These are phyloP conservation scores for Carcharodon carcharias DNA, from an alignment of 2,797 vertebrate genomes.

Conservation along the genomic window DNA sequence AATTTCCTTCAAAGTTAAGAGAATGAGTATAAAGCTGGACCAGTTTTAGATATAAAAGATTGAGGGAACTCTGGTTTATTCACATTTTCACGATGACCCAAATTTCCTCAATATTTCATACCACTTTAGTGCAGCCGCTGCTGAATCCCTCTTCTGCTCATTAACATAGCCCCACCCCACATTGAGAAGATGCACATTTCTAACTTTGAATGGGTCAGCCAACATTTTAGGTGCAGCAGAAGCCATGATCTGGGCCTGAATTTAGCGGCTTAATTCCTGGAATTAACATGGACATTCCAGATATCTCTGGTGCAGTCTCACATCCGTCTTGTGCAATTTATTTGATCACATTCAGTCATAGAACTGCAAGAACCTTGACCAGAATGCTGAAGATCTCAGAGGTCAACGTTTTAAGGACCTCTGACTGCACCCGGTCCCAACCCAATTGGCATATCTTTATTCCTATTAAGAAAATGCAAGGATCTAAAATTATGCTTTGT, in stretches of 20 bases:
- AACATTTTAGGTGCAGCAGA: neutral
- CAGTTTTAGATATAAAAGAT: neutral
- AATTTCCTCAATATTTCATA: neutral
- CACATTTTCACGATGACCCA: neutral
- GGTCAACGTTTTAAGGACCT: neutral
- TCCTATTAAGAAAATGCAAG: neutral
- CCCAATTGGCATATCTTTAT: neutral
- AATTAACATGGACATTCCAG: neutral
- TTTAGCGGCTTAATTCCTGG: neutral
- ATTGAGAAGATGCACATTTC: neutral
- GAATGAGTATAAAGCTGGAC: neutral
- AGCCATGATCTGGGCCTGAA: neutral
- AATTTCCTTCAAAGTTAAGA: neutral
- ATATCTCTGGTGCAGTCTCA: neutral
- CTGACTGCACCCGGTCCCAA: neutral
- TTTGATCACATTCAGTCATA: neutral
- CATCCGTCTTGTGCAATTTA: neutral
- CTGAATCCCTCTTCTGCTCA: neutral
- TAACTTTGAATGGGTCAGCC: neutral
- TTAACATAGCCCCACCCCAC: neutral
- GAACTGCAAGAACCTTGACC: neutral
- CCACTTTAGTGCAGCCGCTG: neutral
- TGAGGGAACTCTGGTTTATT: neutral
- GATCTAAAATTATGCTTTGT: neutral
- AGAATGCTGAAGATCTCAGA: neutral